Conservation (phyloP, 53 echinoderm and acorn worm species). For the Holothuria leucospilota region DNA sequence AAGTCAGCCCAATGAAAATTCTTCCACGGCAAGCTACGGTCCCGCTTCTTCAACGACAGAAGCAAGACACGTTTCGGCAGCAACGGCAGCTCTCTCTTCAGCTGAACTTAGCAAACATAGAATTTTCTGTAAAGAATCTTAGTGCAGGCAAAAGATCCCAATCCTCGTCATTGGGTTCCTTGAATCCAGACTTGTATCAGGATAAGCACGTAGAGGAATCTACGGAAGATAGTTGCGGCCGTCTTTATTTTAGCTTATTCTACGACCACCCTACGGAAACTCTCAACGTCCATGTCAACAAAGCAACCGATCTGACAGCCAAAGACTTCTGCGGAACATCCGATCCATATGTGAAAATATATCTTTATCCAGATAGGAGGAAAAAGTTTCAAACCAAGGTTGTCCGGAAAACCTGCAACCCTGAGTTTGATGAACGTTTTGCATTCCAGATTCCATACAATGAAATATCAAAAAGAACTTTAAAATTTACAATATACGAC, state of each 20-base stretch:
- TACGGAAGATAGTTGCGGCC: conserved; percentile 76
- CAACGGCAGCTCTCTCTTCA: conserved; percentile 94
- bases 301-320: conserved; percentile 59
- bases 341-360: conserved; percentile 97
- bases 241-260: conserved; percentile 82
- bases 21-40: conserved; percentile 93
- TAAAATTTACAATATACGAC: conserved; percentile 96
- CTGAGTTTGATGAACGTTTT: conserved; percentile 92
- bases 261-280: conserved; percentile 94
- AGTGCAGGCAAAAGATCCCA: conserved; percentile 75
- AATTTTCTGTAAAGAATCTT: conserved; percentile 93
- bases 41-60: conserved; percentile 84
- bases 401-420: conserved; percentile 92
- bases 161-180: conserved; percentile 79
- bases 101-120: conserved; percentile 90
- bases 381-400: conserved; percentile 99
- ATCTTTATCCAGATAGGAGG: conserved; percentile 92
- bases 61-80: conserved; percentile 86
- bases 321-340: conserved; percentile 98
- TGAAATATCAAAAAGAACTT: conserved; percentile 84
- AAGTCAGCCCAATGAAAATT: conserved; percentile 61
- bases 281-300: conserved; percentile 85
- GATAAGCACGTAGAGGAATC: conserved; percentile 66
- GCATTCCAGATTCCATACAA: conserved; percentile 89
- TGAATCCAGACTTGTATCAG: conserved; percentile 88